Evolutionary conservation across 2,888 invertebrate genomes (phyloP).

Genomic region (Dryobotodes eremita): DNA sequence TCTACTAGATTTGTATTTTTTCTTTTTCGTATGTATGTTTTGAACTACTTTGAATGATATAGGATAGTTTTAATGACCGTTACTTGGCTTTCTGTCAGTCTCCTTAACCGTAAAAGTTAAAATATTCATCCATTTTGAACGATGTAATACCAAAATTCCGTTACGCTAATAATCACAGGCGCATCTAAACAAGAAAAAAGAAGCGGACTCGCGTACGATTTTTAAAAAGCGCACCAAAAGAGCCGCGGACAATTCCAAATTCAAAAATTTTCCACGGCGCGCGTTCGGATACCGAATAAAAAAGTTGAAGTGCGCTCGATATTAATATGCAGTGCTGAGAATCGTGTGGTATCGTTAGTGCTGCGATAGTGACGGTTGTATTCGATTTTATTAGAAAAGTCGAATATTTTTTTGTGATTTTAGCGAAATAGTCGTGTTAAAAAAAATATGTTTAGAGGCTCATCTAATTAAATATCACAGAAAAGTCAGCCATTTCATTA

Average conservation of each 20-base stretch:
- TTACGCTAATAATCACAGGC: slow-evolving; percentile 63
- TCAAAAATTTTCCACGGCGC: slow-evolving; percentile 72
- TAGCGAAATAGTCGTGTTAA: neutral
- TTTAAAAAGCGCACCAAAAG: slow-evolving; percentile 69
- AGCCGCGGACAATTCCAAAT: slow-evolving; percentile 72
- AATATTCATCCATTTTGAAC: slow-evolving; percentile 49
- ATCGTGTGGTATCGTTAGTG: slow-evolving; percentile 57
- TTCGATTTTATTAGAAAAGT: slow-evolving; percentile 24
- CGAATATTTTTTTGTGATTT: neutral
- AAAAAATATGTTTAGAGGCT: neutral
- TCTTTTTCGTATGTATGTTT: neutral
- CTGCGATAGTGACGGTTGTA: slow-evolving; percentile 42
- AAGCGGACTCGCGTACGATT: slow-evolving; percentile 54
- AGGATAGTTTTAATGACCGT: neutral
- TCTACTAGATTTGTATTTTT: neutral
- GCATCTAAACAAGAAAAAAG: slow-evolving; percentile 59
- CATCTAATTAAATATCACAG: neutral
- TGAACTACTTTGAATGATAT: neutral
- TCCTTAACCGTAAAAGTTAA: slow-evolving; percentile 8
- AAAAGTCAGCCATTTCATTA: neutral
- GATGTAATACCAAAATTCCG: slow-evolving; percentile 55
- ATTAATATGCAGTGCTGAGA: slow-evolving; percentile 69
- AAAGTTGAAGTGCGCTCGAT: slow-evolving; percentile 68
- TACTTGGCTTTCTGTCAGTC: neutral
- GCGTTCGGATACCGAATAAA: slow-evolving; percentile 66